Conservation (phyloP, 64 coral and sea anemone species). For the Dendronephthya gigantea region DNA sequence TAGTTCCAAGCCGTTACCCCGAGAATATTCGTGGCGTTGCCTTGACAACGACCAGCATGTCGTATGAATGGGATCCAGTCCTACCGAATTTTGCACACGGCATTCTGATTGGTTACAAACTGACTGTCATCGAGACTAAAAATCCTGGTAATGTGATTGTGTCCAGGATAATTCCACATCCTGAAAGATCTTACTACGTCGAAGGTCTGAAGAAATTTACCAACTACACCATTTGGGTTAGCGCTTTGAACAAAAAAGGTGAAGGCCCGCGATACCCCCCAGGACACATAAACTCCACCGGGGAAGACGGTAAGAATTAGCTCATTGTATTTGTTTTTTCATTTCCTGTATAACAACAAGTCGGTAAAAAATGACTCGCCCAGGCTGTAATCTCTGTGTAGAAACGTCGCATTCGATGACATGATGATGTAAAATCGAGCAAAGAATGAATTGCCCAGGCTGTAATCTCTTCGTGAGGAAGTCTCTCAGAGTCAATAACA, state of each 20-base stretch:
- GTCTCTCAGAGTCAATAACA: too few relatives aligned
- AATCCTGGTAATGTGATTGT: neutral
- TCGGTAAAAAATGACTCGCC: too few relatives aligned
- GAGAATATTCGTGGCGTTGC: neutral
- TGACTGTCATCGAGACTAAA: neutral
- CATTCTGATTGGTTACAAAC: neutral
- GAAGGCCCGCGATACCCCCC: neutral
- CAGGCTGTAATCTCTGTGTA: too few relatives aligned
- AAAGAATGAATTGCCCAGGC: too few relatives aligned
- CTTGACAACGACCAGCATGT: neutral
- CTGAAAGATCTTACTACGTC: neutral
- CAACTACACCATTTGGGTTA: neutral
- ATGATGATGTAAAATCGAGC: too few relatives aligned
- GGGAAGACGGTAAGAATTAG: neutral
- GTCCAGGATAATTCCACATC: neutral
- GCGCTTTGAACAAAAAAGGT: neutral
- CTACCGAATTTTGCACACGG: neutral
- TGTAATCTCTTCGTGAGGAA: too few relatives aligned
- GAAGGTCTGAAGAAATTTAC: neutral
- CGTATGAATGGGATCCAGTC: conserved; percentile 15
- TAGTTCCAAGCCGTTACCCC: conserved; percentile 22
- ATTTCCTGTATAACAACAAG: too few relatives aligned
- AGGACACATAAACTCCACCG: neutral
- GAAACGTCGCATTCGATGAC: too few relatives aligned
- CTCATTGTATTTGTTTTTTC: neutral